Evolutionary conservation across 2,888 invertebrate species (phyloP).

Genomic region (Cecidostiba fungosa): DNA sequence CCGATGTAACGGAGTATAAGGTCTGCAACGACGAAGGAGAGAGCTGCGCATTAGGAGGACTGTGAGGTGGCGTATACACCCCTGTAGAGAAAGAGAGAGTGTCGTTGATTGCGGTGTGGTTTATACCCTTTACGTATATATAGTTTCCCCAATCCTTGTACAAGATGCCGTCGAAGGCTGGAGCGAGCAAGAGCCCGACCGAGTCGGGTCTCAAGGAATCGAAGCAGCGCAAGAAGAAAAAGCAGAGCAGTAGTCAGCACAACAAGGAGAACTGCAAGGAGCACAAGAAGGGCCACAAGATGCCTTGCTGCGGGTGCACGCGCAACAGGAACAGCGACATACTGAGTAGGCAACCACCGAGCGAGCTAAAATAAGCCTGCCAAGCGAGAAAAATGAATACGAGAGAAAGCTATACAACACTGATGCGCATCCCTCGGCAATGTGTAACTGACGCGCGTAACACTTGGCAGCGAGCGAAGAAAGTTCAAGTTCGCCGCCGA

Average conservation of each 20-base stretch:
- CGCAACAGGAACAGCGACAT: slow-evolving; percentile 79
- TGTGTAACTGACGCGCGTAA: slow-evolving; percentile 6
- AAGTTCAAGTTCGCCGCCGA: slow-evolving; percentile 60
- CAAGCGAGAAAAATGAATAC: background rate
- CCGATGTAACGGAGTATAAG: background rate
- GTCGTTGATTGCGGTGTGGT: background rate
- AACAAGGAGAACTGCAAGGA: slow-evolving; percentile 58
- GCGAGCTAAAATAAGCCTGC: background rate
- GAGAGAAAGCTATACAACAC: background rate
- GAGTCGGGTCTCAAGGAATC: slow-evolving; percentile 4
- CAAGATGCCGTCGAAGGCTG: slow-evolving; percentile 1
- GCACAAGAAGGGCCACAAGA: slow-evolving; percentile 70
- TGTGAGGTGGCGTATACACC: background rate
- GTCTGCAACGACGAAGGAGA: background rate
- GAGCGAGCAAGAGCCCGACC: background rate
- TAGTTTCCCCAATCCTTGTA: background rate
- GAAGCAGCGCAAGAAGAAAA: slow-evolving; percentile 49
- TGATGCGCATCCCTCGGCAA: background rate
- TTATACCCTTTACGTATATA: background rate
- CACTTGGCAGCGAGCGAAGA: slow-evolving; percentile 47
- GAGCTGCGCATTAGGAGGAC: background rate
- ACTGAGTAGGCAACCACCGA: slow-evolving; percentile 71
- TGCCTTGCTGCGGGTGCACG: slow-evolving; percentile 77
- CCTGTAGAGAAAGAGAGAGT: background rate
- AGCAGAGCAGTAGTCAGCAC: slow-evolving; percentile 46